These are phyloP conservation scores for Channa striata DNA, from an alignment of 2,797 vertebrate genomes.

Conservation along the genomic window DNA sequence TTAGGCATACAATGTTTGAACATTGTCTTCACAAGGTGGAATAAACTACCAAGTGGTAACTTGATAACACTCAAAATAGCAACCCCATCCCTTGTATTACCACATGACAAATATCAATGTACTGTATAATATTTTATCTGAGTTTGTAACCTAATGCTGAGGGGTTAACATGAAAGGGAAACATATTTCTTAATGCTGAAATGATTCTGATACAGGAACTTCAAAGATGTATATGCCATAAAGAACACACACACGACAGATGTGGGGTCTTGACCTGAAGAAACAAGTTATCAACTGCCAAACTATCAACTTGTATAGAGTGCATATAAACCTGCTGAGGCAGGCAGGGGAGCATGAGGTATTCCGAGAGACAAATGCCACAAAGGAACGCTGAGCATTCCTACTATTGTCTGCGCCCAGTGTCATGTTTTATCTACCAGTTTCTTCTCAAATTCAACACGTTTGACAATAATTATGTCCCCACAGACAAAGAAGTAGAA, in stretches of 20 bases:
- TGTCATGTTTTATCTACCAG: constrained; percentile 47
- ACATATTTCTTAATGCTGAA: neutral
- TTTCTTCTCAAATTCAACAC: constrained; percentile 70
- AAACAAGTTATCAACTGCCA: constrained; percentile 28
- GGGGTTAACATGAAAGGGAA: constrained; percentile 7
- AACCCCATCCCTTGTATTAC: neutral
- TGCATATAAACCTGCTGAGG: constrained; percentile 34
- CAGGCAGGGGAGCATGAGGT: constrained; percentile 16
- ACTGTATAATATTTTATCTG: neutral
- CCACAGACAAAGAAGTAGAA: constrained; percentile 19
- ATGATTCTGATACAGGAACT: neutral
- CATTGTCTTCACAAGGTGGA: too few species aligned
- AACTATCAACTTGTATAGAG: constrained; percentile 21
- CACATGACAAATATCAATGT: neutral
- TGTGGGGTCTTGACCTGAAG: constrained; percentile 21
- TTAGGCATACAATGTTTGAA: too few species aligned
- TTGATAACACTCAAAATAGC: too few species aligned
- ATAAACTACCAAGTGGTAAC: neutral
- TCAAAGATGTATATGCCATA: neutral
- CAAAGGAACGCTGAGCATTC: constrained; percentile 43
- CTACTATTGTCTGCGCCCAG: constrained; percentile 32
- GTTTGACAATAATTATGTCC: constrained; percentile 42
- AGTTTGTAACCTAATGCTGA: constrained; percentile 7
- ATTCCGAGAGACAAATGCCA: constrained; percentile 27
- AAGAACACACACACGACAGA: constrained; percentile 1